These are phyloP conservation scores for Oreochromis spilurus DNA, from an alignment of 2,113 vertebrate genomes.

Conservation along the genomic window DNA sequence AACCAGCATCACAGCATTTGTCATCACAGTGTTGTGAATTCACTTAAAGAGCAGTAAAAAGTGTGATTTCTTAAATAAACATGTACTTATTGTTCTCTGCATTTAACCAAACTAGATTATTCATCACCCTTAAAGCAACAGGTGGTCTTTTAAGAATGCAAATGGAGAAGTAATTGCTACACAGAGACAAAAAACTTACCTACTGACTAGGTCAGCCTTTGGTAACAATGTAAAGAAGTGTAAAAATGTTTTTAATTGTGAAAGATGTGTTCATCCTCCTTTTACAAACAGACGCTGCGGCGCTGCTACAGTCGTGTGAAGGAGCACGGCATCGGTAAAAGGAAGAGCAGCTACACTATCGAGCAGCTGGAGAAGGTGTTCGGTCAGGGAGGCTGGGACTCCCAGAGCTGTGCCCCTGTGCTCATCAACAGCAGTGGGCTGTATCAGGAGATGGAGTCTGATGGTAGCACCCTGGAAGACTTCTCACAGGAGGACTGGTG, in stretches of 20 bases:
- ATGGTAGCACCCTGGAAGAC: constrained; percentile 95
- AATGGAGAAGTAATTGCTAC: neutral
- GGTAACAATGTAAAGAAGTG: neutral
- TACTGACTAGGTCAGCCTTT: neutral
- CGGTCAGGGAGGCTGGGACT: constrained; percentile 97
- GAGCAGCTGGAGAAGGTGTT: constrained; percentile 99
- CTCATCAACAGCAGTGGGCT: constrained; percentile 98
- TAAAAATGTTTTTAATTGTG: neutral
- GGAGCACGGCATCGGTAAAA: constrained; percentile 95
- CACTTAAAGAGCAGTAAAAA: neutral
- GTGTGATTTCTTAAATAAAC: neutral
- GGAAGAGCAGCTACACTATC: constrained; percentile 98
- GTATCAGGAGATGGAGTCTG: constrained; percentile 98
- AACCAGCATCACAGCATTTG: neutral
- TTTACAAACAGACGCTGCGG: constrained; percentile 78
- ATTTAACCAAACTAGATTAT: neutral
- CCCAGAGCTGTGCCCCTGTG: constrained; percentile 93
- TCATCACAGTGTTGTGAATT: neutral
- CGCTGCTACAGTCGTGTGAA: constrained; percentile 98
- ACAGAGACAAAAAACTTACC: neutral
- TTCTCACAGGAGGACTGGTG: constrained; percentile 98
- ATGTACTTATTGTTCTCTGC: neutral
- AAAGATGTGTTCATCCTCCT: neutral
- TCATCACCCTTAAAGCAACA: neutral
- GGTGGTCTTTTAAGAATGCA: neutral